phyloP scores from a whole-genome alignment of 2,113 vertebrate genomes.

The Pterophyllum scalare region DNA sequence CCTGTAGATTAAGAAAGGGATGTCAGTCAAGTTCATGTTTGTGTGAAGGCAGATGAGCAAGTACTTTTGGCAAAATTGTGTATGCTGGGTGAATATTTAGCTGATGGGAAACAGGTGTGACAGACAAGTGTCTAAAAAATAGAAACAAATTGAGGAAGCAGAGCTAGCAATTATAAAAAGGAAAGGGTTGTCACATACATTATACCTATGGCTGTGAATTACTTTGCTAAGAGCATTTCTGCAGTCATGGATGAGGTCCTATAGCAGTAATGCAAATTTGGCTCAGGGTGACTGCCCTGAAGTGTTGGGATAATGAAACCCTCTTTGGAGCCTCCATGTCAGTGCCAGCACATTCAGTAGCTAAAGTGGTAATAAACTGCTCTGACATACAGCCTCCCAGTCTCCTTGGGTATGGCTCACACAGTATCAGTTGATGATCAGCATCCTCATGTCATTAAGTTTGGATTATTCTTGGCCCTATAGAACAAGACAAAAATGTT shows the following conservation, averaged over 20 bases:
- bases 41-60: too few relatives aligned
- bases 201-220: neutral
- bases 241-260: neutral
- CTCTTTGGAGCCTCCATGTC: neutral
- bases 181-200: neutral
- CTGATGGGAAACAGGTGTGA: neutral
- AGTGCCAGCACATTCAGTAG: neutral
- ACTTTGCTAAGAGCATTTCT: constrained; percentile 1
- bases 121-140: neutral
- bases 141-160: neutral
- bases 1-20: too few relatives aligned
- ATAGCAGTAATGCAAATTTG: constrained; percentile 1
- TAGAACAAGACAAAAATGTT: neutral
- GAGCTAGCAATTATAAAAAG: neutral
- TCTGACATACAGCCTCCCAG: neutral
- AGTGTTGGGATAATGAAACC: neutral
- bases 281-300: neutral
- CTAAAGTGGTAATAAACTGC: neutral
- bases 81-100: neutral
- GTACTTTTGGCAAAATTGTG: too few relatives aligned
- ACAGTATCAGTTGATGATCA: neutral
- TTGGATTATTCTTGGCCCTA: neutral
- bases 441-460: neutral
- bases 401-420: neutral
- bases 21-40: too few relatives aligned